Conservation (phyloP, 2,113 vertebrate species). For the Brienomyrus longianalis region DNA sequence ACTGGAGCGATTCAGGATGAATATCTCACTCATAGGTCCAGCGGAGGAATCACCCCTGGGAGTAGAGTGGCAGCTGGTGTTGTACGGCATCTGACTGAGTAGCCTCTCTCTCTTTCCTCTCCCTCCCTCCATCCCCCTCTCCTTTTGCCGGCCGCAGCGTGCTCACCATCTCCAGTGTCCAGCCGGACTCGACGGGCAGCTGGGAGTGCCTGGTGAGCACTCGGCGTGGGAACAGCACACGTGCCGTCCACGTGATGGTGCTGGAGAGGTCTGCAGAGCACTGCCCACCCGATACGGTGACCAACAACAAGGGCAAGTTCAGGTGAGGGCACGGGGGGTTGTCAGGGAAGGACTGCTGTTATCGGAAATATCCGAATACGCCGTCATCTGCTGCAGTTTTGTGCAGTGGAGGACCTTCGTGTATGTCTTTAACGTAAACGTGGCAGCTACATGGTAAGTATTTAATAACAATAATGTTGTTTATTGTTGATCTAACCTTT, state of each 20-base stretch:
- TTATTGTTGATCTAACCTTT: neutral
- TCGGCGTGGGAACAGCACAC: slow-evolving; percentile 84
- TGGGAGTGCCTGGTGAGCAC: slow-evolving; percentile 90
- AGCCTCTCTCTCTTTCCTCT: neutral
- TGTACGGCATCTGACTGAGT: neutral
- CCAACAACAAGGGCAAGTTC: slow-evolving; percentile 96
- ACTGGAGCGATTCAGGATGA: neutral
- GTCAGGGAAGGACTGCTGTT: neutral
- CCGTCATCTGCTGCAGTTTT: neutral
- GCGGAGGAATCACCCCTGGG: neutral
- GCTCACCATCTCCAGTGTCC: slow-evolving; percentile 90
- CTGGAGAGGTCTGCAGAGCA: slow-evolving; percentile 86
- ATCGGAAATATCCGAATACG: neutral
- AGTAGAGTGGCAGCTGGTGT: neutral
- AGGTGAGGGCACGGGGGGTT: slow-evolving; percentile 60
- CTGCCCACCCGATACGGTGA: slow-evolving; percentile 77
- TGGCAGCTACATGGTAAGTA: neutral
- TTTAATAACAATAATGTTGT: neutral
- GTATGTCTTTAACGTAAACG: neutral
- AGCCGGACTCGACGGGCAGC: slow-evolving; percentile 86
- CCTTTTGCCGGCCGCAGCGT: slow-evolving; percentile 59
- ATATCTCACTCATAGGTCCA: neutral
- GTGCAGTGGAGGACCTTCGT: neutral
- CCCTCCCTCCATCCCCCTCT: neutral
- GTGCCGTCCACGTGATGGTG: slow-evolving; percentile 85